Evolutionary conservation across 2,888 invertebrate species (phyloP).

Genomic region (Agrenia bidenticulata): DNA sequence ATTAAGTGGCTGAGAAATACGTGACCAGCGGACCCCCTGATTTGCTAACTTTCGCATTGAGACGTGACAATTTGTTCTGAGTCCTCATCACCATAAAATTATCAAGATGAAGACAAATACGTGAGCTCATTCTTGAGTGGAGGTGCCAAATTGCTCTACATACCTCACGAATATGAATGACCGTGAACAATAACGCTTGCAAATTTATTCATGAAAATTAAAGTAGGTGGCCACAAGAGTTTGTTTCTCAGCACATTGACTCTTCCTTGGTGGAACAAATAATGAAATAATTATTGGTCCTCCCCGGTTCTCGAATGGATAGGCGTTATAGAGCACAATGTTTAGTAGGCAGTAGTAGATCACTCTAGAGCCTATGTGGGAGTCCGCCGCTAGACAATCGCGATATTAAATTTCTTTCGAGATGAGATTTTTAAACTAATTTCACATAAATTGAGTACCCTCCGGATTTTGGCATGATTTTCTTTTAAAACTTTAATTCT

Average conservation of each 20-base stretch:
- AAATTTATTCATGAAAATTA: slow-evolving; percentile 13
- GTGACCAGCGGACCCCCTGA: slow-evolving; percentile 15
- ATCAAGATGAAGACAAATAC: slow-evolving; percentile 22
- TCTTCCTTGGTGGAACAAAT: no score
- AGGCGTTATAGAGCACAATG: no score
- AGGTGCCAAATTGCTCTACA: slow-evolving; percentile 17
- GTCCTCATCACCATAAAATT: slow-evolving; percentile 19
- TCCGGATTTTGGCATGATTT: no score
- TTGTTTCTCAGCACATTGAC: neutral
- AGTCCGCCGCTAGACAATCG: no score
- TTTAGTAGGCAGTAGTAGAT: no score
- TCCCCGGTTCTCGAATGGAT: no score
- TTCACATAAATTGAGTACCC: no score
- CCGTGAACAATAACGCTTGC: neutral
- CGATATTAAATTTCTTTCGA: no score
- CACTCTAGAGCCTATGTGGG: no score
- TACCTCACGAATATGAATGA: slow-evolving; percentile 2
- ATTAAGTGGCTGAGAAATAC: slow-evolving; percentile 17
- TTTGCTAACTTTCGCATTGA: slow-evolving; percentile 17
- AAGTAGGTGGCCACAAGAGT: slow-evolving; percentile 14
- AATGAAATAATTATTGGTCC: no score
- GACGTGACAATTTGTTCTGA: slow-evolving; percentile 15
- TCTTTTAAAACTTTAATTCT: no score
- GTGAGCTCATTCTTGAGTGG: slow-evolving; percentile 15
- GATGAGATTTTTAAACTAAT: no score